Base-by-base conservation (phyloP, 2,888 invertebrate genomes). In the Nebria brevicollis region DNA sequence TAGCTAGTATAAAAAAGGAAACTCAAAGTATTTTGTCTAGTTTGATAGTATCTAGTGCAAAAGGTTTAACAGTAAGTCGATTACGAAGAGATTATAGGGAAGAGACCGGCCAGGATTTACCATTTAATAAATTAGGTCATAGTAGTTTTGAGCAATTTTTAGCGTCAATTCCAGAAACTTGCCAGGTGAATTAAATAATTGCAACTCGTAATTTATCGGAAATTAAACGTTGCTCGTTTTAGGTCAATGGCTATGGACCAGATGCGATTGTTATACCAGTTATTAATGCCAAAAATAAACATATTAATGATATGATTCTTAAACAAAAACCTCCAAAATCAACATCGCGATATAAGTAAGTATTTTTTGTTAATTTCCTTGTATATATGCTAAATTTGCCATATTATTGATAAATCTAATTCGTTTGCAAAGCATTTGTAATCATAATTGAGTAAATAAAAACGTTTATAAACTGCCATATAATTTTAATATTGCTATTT, bases 271-370 rank as follows among this genome's bases (percentile, higher is more conserved):
- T 87, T 4, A 65, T 79, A 68, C 85, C 83, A 1, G 77, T 86
- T 26, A 79, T 85, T 13, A 85, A 84, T 64, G 82, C 83, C 54
- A 87, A 87, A 83, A 84, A 84, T 1, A 84, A 84, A n/a, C 87
- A 87, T 82, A 86, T 87, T 6, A 84, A 86, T 82, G 82, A 85
- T n/a, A 82, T 87, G 82, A 86, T 87, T 6, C 75, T 84, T 0
- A 84, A 83, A 65, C 87, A 87, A 82, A 87, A 72, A 82, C 8
- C 75, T 13, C 43, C 64, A 11, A 34, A 41, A 66, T 20, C 75
- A 34, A 65, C 43, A 6, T 15, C 15, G 74, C 6, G 43, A 54
- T 43, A 20, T 43, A 43, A 15, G n/a, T n/a, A 54, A n/a, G 41
- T 74, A 34, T 34, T 20, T 20, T 20, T 20, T 20, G 20, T 20